Base-by-base conservation (phyloP, 1,140 invertebrate species). In the Drosophila mojavensis region DNA sequence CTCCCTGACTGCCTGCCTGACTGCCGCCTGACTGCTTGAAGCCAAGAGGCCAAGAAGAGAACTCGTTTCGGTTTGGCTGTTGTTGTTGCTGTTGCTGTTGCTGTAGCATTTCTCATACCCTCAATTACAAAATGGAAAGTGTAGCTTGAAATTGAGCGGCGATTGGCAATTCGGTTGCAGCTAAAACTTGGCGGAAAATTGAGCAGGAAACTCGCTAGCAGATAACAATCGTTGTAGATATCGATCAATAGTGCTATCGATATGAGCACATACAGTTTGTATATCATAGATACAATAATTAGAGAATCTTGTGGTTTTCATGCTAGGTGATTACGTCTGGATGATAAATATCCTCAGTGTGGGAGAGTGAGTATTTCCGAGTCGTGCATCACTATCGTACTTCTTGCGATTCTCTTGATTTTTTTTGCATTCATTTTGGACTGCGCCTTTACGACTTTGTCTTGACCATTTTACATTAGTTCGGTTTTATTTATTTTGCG, bases 381-480 rank as follows among this genome's bases (percentile, higher is more conserved):
- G 20, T 24, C 3, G 36, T 39, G 2, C 2, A 33, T 33, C 7
- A 33, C 43, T 28, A 66, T 20, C 1, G 20, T 24, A 24, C 20
- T 24, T 60, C 33, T 60, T 33, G 47, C 28, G 50, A 39, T 63
- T 71, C 47, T 15, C 28, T n/a, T 15, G n/a, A 47, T 60, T 53
- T 28, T 50, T 72, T 20, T 65, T 33, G 56, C 30, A 33, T 50
- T 54, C 47, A 54, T 62, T 68, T 69, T 43, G 50, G 30, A 54
- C 30, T 67, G 69, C 63, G 39, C 9, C 55, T 72, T 67, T 66
- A n/a, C 55, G 61, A 59, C 58, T 63, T 62, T 56, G 59, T 58
- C 65, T 74, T 74, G 67, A 60, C 72, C 75, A 69, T 89, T 83
- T 83, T 78, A 80, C 84, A 79, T 77, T 88, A 63, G 73, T 89